Percentiles rank a stretch among this genome's conserved stretches.
These are phyloP conservation scores for Meleagris gallopavo DNA, from an alignment of 2,113 vertebrate species.

Conservation along the genomic window DNA sequence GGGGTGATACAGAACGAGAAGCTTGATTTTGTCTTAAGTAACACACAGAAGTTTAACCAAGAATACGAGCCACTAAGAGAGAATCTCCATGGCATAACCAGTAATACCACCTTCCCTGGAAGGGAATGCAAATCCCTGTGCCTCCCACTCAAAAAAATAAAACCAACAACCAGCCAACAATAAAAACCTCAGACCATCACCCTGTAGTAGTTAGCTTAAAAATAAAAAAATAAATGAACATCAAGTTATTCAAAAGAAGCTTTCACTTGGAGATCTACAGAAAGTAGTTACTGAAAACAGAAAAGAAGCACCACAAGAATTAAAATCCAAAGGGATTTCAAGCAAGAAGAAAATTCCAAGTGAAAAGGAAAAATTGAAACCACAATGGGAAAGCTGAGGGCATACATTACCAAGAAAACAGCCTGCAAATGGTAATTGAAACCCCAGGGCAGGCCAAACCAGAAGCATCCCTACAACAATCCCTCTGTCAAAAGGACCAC, in stretches of 20 bases:
- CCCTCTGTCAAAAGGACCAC: background rate
- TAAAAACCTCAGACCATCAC: background rate
- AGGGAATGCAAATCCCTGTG: background rate
- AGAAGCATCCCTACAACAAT: background rate
- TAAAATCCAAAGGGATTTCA: background rate
- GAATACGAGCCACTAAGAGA: background rate
- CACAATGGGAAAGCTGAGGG: background rate
- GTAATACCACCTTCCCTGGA: background rate
- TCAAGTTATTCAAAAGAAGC: background rate
- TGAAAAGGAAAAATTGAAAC: constrained; percentile 2
- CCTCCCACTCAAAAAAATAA: background rate
- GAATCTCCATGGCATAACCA: constrained; percentile 10
- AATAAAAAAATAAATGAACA: background rate
- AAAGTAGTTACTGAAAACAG: background rate
- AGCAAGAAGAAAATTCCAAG: constrained; percentile 13
- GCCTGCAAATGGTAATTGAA: background rate
- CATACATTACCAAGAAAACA: background rate
- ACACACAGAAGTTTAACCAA: background rate
- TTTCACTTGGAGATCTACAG: background rate
- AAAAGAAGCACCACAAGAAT: background rate
- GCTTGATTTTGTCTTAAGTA: constrained; percentile 15
- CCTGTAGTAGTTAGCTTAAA: background rate
- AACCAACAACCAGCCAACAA: background rate
- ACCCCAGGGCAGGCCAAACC: background rate
- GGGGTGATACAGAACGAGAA: background rate